A percentile compares a stretch with the other conserved stretches of the same genome.
phyloP scores from a whole-genome alignment of 2,113 vertebrate species.

The Ceyx cyanopectus region DNA sequence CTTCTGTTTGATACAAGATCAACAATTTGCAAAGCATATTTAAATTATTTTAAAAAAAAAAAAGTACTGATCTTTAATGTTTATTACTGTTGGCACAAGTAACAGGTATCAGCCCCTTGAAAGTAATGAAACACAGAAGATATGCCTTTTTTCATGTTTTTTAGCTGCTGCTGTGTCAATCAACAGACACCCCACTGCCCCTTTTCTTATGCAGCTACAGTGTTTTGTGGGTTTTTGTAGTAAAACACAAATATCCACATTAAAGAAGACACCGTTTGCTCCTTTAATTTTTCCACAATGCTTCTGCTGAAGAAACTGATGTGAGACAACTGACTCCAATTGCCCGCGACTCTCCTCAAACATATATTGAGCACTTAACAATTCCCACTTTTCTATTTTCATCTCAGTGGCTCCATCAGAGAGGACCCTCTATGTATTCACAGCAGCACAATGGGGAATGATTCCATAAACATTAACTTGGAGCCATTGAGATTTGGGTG shows the following conservation, averaged over 20 bases:
- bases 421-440: slow-evolving; percentile 52
- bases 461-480: slow-evolving; percentile 62
- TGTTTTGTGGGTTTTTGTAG: background rate
- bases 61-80: background rate
- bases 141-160: background rate
- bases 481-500: slow-evolving; percentile 43
- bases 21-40: background rate
- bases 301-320: background rate
- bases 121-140: background rate
- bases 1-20: background rate
- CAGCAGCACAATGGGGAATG: slow-evolving; percentile 47
- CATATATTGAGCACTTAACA: background rate
- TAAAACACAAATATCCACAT: background rate
- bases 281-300: slow-evolving; percentile 2
- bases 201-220: rapidly evolving
- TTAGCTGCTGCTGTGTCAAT: background rate
- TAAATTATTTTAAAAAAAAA: background rate
- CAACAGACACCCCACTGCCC: rapidly evolving
- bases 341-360: background rate
- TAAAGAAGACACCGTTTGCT: background rate
- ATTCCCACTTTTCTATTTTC: slow-evolving; percentile 36
- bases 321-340: background rate
- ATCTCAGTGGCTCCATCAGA: background rate
- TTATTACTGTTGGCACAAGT: background rate
- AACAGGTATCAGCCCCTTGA: background rate